Base-by-base conservation (phyloP, 2,113 vertebrate species). In the Paraplagusia blochii region DNA sequence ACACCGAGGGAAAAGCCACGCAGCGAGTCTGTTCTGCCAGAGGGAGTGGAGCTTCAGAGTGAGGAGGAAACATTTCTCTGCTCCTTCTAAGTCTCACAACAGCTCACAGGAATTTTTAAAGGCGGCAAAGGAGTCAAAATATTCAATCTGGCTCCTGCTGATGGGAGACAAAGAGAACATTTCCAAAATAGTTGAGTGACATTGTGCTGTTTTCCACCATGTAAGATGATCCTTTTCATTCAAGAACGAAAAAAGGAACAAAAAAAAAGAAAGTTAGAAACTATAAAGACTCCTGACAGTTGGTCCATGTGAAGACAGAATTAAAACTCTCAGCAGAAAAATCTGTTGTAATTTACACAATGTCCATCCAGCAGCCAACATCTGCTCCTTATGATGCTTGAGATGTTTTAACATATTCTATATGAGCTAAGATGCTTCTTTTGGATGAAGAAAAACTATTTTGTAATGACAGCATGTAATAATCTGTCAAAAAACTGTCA, bases 41-140 rank as follows among this genome's bases (percentile, higher is more conserved):
- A 75, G 68, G 72, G 69, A 44, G 57, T 45, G 53, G 61, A 64
- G 52, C 53, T 81, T 75, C 66, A 77, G 65, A 72, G 74, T 74
- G 76, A 66, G 63, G 57, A 76, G 68, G 65, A 80, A 67, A 83
- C 81, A 78, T 72, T 69, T 76, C 22, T 72, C 65, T 57, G 58
- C 69, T 75, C 63, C 76, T 49, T 11, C 55, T 80, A 65, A 69
- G 15, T 77, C 55, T 79, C 66, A 52, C 62, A 49, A 56, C 57
- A 66, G 65, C 67, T 73, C 54, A 54, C 42, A 63, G 17, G 33
- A 66, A 46, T 72, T 68, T 50, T 52, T 29, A 29, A 66, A 45
- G 15, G 19, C 16, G 4, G 59, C 60, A 76, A 76, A 67, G 18
- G 69, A 67, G 69, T 69, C 72, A 64, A 77, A 79, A 80, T 76